Percentiles rank a stretch among this genome's conserved stretches.
These are phyloP conservation scores for Odontothrips loti DNA, from an alignment of 2,888 invertebrate species.

Conservation along the genomic window DNA sequence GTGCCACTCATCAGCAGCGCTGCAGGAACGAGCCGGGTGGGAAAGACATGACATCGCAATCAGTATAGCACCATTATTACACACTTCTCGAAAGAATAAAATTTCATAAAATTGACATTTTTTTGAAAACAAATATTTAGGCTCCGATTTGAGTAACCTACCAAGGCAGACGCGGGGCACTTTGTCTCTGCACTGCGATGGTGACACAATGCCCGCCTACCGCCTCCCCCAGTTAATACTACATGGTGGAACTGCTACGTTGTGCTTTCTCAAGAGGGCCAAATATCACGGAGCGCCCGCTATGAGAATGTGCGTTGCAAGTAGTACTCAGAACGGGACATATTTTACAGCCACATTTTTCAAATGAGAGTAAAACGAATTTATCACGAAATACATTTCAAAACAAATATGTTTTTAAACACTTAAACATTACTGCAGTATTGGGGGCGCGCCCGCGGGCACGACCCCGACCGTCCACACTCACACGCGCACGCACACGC, in stretches of 20 bases:
- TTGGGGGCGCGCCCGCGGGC: too few species aligned
- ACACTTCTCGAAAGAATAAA: background rate
- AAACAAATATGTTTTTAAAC: background rate
- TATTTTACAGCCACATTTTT: too few species aligned
- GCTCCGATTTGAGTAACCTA: too few species aligned
- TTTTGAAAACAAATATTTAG: too few species aligned
- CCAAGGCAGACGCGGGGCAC: too few species aligned
- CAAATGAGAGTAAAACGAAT: background rate
- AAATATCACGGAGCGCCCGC: background rate
- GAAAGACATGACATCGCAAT: too few species aligned
- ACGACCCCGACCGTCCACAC: too few species aligned
- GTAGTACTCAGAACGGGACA: background rate
- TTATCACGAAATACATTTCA: slow-evolving; percentile 2
- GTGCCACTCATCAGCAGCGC: background rate
- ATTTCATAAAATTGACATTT: too few species aligned
- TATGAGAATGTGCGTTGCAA: background rate
- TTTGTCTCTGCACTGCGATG: too few species aligned
- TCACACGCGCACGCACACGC: too few species aligned
- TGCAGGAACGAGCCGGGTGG: background rate
- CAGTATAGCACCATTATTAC: too few species aligned
- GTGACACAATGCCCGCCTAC: background rate
- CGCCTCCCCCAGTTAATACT: background rate
- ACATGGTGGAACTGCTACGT: background rate
- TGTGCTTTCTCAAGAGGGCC: slow-evolving; percentile 11
- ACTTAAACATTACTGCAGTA: background rate